Conservation (phyloP, 2,888 invertebrate species). For the Drosophila yooni region DNA sequence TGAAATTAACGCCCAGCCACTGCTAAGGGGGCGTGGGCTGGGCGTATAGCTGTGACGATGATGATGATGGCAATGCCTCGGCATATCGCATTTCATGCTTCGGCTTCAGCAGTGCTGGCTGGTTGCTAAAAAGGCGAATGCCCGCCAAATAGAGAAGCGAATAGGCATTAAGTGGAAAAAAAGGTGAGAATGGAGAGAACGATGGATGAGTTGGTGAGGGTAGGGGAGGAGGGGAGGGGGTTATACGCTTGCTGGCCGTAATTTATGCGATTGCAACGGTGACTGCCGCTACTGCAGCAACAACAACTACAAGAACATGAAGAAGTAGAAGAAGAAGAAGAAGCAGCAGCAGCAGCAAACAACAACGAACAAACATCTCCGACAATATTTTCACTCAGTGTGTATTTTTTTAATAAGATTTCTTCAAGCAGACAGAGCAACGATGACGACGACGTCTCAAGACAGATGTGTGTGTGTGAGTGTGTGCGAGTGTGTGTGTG, state of each 20-base stretch:
- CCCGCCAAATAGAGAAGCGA: constrained; percentile 53
- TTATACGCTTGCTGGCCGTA: constrained; percentile 51
- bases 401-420: constrained; percentile 75
- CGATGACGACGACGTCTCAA: constrained; percentile 69
- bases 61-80: constrained; percentile 59
- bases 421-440: constrained; percentile 73
- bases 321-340: constrained; percentile 2
- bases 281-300: constrained; percentile 72
- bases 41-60: constrained; percentile 12
- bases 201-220: neutral
- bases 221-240: neutral
- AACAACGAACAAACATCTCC: constrained; percentile 63
- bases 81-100: constrained; percentile 75
- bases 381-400: constrained; percentile 69
- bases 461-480: constrained; percentile 53
- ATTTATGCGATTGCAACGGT: constrained; percentile 81
- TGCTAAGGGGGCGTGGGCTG: neutral
- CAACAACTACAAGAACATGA: constrained; percentile 30
- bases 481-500: neutral
- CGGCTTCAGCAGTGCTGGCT: constrained; percentile 51
- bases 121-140: constrained; percentile 79
- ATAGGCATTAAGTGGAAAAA: constrained; percentile 34
- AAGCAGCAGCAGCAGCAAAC: constrained; percentile 62
- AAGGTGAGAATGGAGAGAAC: constrained; percentile 27
- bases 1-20: constrained; percentile 52